phyloP scores from a whole-genome alignment of 2,113 vertebrate genomes.

The Cebus imitator region DNA sequence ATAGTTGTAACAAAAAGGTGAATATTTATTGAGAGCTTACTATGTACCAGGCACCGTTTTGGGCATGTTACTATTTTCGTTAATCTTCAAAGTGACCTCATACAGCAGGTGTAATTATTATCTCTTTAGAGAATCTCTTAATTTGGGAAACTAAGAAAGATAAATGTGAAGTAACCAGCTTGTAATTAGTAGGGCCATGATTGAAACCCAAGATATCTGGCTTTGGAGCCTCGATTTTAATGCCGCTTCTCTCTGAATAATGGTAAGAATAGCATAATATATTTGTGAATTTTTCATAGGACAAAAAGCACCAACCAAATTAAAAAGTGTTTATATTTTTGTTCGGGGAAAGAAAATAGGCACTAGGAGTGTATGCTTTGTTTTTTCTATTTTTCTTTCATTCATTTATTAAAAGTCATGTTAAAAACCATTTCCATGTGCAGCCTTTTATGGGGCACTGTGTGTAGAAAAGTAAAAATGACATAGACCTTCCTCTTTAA shows the following conservation, averaged over 20 bases:
- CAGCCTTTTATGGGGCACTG: background rate
- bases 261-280: background rate
- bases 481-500: background rate
- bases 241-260: background rate
- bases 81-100: background rate
- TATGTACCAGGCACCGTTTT: background rate
- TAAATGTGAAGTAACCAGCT: background rate
- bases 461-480: conserved; percentile 1
- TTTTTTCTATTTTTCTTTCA: background rate
- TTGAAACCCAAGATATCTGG: background rate
- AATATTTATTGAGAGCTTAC: background rate
- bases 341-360: background rate
- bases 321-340: background rate
- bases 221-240: background rate
- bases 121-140: background rate
- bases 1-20: background rate
- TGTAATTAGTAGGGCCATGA: background rate
- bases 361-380: background rate
- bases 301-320: background rate
- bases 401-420: background rate
- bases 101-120: background rate
- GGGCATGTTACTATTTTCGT: background rate
- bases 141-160: background rate
- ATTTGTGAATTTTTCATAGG: background rate
- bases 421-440: background rate